Evolutionary conservation across 2,797 vertebrate species (phyloP).

Genomic region (Cossypha dichroa): DNA sequence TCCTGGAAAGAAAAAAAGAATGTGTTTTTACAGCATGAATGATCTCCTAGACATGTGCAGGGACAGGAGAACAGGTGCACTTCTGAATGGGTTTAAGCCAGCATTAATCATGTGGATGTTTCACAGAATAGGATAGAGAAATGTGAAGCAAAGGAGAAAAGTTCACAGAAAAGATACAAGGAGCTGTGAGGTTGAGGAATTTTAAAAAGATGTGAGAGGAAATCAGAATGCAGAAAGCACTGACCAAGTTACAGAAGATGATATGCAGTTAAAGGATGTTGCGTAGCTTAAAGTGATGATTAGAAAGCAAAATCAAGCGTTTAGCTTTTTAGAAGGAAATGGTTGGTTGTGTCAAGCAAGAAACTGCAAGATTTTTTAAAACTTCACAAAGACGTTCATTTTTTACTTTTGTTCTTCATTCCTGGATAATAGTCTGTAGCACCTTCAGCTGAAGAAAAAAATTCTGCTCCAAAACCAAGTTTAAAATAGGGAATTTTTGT

Average conservation of each 20-base stretch:
- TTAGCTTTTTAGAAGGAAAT: background rate
- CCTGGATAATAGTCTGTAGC: background rate
- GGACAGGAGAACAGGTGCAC: background rate
- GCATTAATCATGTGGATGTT: constrained; percentile 37
- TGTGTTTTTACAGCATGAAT: background rate
- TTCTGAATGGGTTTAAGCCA: constrained; percentile 14
- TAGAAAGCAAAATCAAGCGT: background rate
- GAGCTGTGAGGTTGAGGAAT: background rate
- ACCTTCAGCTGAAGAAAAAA: background rate
- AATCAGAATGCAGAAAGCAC: background rate
- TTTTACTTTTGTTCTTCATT: background rate
- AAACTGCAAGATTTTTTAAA: background rate
- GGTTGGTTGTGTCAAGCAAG: background rate
- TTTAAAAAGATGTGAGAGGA: background rate
- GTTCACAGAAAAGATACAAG: background rate
- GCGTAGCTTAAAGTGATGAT: background rate
- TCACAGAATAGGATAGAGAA: background rate
- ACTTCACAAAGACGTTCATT: background rate
- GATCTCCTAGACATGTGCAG: background rate
- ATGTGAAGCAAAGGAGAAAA: constrained; percentile 14
- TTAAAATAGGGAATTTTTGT: background rate
- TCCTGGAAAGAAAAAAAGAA: background rate
- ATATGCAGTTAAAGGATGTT: background rate
- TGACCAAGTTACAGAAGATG: background rate
- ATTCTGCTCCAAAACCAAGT: background rate